phyloP scores from a whole-genome alignment of 1,140 invertebrate species.

The Magallana angulata region DNA sequence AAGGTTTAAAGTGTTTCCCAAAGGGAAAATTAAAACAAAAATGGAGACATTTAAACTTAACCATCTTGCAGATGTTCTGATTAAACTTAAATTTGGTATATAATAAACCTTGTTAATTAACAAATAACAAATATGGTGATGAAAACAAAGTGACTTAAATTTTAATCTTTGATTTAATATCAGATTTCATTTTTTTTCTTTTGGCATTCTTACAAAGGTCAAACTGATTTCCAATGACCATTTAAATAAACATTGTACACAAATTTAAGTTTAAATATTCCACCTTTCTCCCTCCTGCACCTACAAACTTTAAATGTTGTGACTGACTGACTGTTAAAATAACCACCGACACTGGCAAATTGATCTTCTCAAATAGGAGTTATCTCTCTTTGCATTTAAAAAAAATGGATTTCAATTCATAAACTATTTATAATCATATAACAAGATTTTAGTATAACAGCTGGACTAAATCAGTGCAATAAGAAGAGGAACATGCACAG shows the following conservation, averaged over 20 bases:
- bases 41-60: background rate
- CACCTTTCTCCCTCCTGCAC: background rate
- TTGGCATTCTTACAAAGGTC: background rate
- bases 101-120: background rate
- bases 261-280: slow-evolving; percentile 17
- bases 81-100: slow-evolving; percentile 34
- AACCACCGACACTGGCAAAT: background rate
- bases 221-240: background rate
- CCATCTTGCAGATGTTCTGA: background rate
- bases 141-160: background rate
- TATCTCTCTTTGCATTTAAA: background rate
- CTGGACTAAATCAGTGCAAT: no score
- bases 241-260: slow-evolving; percentile 5
- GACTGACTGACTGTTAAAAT: background rate
- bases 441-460: no score
- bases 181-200: background rate
- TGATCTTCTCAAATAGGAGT: background rate
- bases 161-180: background rate
- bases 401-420: background rate
- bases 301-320: background rate
- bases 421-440: no score
- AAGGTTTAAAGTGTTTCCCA: no score
- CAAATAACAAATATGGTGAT: background rate
- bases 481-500: no score
- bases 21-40: background rate